Percentiles rank a stretch among this genome's conserved stretches.
Evolutionary conservation across 2,797 vertebrate genomes (phyloP).

Genomic region (Lacerta bilineata): DNA sequence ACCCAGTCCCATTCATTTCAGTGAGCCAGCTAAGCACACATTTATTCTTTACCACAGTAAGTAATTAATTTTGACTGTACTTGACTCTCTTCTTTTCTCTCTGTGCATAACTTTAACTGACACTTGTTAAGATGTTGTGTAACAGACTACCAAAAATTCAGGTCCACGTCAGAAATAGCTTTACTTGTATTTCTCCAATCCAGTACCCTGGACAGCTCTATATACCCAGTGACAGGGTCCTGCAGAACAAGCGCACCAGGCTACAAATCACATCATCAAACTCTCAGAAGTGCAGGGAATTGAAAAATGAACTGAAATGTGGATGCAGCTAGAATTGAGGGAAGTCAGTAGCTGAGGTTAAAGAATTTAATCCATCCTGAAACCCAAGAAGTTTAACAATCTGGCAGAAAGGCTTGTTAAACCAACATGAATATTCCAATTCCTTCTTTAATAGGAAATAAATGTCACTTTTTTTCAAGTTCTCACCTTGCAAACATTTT

Average conservation of each 20-base stretch:
- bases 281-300: not conserved
- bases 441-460: not conserved
- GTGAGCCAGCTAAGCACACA: not conserved
- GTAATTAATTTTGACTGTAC: not conserved
- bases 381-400: not conserved
- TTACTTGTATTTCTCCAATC: not conserved
- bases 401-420: not conserved
- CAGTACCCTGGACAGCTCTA: not conserved
- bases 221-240: not conserved
- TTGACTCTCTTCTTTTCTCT: not conserved
- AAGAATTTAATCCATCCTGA: not conserved
- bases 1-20: not conserved
- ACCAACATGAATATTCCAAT: not conserved
- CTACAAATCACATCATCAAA: not conserved
- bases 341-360: not conserved
- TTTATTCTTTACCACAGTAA: not conserved
- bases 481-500: not conserved
- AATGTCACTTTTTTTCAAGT: not conserved
- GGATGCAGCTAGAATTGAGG: not conserved
- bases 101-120: not conserved
- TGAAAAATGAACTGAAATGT: not conserved
- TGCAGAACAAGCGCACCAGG: not conserved
- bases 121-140: not conserved
- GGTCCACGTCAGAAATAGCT: not conserved
- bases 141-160: not conserved